Conservation (phyloP, 1,140 invertebrate genomes). For the Danaus plexippus region DNA sequence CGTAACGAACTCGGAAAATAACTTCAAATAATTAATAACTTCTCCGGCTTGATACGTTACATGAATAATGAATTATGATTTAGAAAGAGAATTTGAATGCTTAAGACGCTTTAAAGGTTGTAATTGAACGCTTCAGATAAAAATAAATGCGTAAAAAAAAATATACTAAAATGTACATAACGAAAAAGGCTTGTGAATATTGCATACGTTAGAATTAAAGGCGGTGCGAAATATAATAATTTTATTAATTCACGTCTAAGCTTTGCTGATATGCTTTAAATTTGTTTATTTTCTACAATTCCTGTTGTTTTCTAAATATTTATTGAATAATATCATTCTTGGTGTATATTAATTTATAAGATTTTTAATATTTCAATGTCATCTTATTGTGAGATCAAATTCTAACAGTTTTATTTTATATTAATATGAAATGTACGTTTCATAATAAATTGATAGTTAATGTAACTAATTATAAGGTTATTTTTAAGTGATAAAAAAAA, state of each 20-base stretch:
- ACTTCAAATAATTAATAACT: too few species aligned
- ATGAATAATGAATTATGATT: too few species aligned
- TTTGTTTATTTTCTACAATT: background rate
- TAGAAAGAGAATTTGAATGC: slow-evolving; percentile 8
- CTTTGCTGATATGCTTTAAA: slow-evolving; percentile 25
- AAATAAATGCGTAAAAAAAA: slow-evolving; percentile 16
- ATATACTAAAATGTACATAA: slow-evolving; percentile 18
- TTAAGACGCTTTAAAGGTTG: slow-evolving; percentile 22
- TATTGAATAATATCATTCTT: too few species aligned
- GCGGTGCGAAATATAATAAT: slow-evolving; percentile 27
- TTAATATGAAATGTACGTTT: slow-evolving; percentile 7
- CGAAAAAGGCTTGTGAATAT: slow-evolving; percentile 59
- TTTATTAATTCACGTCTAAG: slow-evolving; percentile 15
- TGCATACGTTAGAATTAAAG: slow-evolving; percentile 34
- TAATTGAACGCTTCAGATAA: slow-evolving; percentile 23
- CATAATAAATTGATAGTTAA: slow-evolving; percentile 4
- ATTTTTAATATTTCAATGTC: too few species aligned
- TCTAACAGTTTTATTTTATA: too few species aligned
- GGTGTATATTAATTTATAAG: too few species aligned
- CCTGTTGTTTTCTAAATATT: too few species aligned
- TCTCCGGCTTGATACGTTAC: too few species aligned
- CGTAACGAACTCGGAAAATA: background rate
- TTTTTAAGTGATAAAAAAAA: slow-evolving; percentile 12
- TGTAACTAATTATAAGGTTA: slow-evolving; percentile 5
- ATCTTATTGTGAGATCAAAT: too few species aligned